A percentile compares a stretch with the other conserved stretches of the same genome.
Conservation (phyloP, 1,140 invertebrate genomes). For the Drosophila bifasciata region DNA sequence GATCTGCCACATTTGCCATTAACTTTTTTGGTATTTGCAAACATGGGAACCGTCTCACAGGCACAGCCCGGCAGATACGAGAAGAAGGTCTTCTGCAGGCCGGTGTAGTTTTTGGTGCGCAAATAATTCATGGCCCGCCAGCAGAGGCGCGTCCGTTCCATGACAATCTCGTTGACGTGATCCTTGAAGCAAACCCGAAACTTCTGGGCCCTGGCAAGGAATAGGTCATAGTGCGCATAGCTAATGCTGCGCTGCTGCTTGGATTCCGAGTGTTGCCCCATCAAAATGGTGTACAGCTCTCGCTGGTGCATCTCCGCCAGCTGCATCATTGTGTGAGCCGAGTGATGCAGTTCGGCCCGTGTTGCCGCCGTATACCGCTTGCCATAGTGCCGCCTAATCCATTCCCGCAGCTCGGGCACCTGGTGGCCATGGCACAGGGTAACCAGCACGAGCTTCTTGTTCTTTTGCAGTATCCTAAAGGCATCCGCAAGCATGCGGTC, state of each 20-base stretch:
- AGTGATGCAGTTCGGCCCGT: neutral
- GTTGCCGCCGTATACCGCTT: slow-evolving; percentile 12
- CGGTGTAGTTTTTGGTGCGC: slow-evolving; percentile 2
- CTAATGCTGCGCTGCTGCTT: neutral
- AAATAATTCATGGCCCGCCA: slow-evolving; percentile 19
- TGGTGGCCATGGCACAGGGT: slow-evolving; percentile 14
- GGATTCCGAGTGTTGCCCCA: neutral
- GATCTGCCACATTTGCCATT: neutral
- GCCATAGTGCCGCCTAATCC: slow-evolving; percentile 16
- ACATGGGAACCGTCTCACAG: neutral
- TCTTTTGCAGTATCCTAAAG: neutral
- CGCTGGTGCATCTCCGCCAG: slow-evolving; percentile 6
- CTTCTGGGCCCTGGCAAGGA: neutral
- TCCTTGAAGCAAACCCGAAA: slow-evolving; percentile 6
- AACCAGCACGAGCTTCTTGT: slow-evolving; percentile 17
- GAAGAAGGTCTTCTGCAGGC: slow-evolving; percentile 14
- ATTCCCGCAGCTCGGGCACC: slow-evolving; percentile 20
- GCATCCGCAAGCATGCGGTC: slow-evolving; percentile 32
- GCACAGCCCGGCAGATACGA: slow-evolving; percentile 9
- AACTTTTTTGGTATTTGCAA: neutral
- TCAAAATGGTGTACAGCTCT: neutral
- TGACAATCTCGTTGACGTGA: slow-evolving; percentile 4
- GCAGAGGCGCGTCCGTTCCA: slow-evolving; percentile 10
- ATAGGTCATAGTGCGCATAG: neutral
- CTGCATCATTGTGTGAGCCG: neutral